phyloP scores from a whole-genome alignment of 2,888 invertebrate genomes.

The Priocnemis perturbator region DNA sequence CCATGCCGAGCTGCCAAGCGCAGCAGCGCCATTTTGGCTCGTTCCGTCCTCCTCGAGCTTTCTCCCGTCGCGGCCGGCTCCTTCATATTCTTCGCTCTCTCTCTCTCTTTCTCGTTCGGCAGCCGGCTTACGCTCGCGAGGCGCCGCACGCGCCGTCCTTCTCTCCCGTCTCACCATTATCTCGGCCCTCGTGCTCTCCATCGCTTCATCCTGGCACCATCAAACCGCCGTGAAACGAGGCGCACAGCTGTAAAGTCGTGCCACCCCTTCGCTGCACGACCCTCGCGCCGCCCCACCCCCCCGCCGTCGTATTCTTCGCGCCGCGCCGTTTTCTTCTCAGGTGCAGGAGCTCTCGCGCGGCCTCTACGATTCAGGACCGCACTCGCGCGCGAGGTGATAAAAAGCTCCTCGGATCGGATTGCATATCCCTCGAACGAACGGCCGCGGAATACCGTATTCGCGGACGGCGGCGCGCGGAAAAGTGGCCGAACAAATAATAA shows the following conservation, averaged over 20 bases:
- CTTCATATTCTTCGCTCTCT: not conserved
- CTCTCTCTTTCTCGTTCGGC: too few species aligned
- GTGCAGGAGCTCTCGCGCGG: not conserved
- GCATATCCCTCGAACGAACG: too few species aligned
- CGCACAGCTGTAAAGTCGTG: constrained; percentile 36
- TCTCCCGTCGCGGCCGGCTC: constrained; percentile 9
- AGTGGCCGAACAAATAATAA: too few species aligned
- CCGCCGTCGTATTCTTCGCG: not conserved
- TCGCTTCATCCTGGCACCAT: constrained; percentile 47
- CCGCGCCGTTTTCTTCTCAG: not conserved
- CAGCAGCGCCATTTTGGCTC: constrained; percentile 39
- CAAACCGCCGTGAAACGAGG: constrained; percentile 50
- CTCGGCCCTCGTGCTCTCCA: constrained; percentile 33
- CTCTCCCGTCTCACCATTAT: constrained; percentile 32
- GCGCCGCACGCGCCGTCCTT: not conserved
- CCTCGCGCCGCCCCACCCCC: not conserved
- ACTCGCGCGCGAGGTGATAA: not conserved
- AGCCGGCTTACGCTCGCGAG: too few species aligned
- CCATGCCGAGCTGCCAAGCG: constrained; percentile 10
- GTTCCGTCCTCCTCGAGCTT: constrained; percentile 12
- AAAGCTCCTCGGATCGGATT: not conserved
- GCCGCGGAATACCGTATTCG: too few species aligned
- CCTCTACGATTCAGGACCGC: not conserved
- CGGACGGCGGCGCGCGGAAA: too few species aligned
- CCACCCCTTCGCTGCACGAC: constrained; percentile 9